A percentile compares a stretch with the other conserved stretches of the same genome.
Evolutionary conservation across 2,113 vertebrate species (phyloP).

Genomic region (Kryptolebias marmoratus): DNA sequence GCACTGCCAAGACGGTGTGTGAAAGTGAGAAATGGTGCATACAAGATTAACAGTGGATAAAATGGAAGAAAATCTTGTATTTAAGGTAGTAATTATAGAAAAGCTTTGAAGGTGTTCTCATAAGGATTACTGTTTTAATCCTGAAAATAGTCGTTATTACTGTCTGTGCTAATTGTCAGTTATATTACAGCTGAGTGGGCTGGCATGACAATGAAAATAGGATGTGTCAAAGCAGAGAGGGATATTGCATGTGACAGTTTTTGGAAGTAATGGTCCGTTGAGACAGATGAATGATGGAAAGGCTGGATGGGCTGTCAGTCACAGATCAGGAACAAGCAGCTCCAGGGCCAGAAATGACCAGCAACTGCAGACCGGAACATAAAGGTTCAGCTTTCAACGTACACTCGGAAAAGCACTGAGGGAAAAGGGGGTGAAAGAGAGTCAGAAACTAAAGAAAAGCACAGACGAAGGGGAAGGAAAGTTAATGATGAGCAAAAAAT

Average conservation of each 20-base stretch:
- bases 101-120: constrained; percentile 10
- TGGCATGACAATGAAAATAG: constrained; percentile 9
- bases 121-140: constrained; percentile 16
- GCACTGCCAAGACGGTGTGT: background rate
- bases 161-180: constrained; percentile 19
- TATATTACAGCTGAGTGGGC: constrained; percentile 1
- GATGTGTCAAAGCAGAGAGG: constrained; percentile 1
- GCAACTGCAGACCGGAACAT: background rate
- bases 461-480: background rate
- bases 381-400: background rate
- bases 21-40: constrained; percentile 1
- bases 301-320: background rate
- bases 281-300: background rate
- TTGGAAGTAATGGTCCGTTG: background rate
- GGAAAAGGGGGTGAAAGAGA: background rate
- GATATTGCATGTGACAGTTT: background rate
- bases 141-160: constrained; percentile 6
- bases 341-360: background rate
- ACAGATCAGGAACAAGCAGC: constrained; percentile 1
- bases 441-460: background rate
- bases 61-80: background rate
- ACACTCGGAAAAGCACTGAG: background rate
- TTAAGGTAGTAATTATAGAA: constrained; percentile 4
- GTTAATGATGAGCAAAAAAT: background rate
- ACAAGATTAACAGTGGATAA: background rate